Percentiles rank a stretch among this genome's conserved stretches.
These are phyloP conservation scores for Rhingia rostrata DNA, from an alignment of 2,888 invertebrate species.

Conservation along the genomic window DNA sequence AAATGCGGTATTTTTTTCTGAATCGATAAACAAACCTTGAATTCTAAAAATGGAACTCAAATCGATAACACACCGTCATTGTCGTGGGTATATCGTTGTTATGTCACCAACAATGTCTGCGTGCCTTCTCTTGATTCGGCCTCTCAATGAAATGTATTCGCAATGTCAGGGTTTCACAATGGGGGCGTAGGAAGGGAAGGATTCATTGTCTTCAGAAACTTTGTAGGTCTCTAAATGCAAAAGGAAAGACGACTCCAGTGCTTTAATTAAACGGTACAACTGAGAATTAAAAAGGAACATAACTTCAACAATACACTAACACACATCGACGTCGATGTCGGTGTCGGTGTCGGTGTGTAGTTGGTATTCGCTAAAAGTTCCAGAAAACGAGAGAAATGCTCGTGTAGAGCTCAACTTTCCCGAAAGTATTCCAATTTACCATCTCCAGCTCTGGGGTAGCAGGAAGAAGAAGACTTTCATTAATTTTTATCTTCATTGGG, in stretches of 20 bases:
- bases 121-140: neutral
- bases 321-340: neutral
- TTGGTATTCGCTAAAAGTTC: slow-evolving; percentile 50
- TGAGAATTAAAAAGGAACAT: slow-evolving; percentile 27
- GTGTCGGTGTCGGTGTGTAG: neutral
- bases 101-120: neutral
- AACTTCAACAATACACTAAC: slow-evolving; percentile 25
- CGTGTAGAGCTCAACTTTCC: slow-evolving; percentile 43
- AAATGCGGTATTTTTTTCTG: slow-evolving; percentile 33
- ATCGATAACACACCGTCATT: slow-evolving; percentile 56
- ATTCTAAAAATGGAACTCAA: slow-evolving; percentile 68
- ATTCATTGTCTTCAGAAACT: neutral
- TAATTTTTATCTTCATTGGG: slow-evolving; percentile 69
- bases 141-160: slow-evolving; percentile 5
- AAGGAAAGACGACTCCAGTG: slow-evolving; percentile 17
- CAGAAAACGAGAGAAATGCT: slow-evolving; percentile 10
- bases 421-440: slow-evolving; percentile 67
- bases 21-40: slow-evolving; percentile 72
- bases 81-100: slow-evolving; percentile 14
- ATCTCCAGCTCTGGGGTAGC: neutral
- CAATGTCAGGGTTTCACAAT: slow-evolving; percentile 13
- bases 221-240: neutral
- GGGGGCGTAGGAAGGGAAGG: neutral
- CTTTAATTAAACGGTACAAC: slow-evolving; percentile 64
- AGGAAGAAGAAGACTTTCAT: slow-evolving; percentile 57